phyloP scores from a whole-genome alignment of 1,140 invertebrate species.

The Ips typographus region DNA sequence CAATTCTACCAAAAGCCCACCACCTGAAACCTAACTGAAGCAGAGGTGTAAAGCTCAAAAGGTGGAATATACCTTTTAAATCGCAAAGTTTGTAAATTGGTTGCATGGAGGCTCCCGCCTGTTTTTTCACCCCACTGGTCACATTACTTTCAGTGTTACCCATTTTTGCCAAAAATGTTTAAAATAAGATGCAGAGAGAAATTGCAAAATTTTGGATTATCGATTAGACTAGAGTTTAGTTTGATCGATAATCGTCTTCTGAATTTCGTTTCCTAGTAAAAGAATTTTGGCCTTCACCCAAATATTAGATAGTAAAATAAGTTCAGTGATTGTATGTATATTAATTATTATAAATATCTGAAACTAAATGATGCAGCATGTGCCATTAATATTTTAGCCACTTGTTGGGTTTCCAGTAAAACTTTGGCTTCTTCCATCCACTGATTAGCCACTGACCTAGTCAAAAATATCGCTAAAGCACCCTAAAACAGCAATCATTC shows the following conservation, averaged over 20 bases:
- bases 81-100: slow-evolving; percentile 83
- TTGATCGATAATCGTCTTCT: background rate
- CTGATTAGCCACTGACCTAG: slow-evolving; percentile 69
- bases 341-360: slow-evolving; percentile 61
- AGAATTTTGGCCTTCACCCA: no score
- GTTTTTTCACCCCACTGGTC: slow-evolving; percentile 87
- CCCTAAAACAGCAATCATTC: background rate
- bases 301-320: no score
- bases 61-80: slow-evolving; percentile 68
- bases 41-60: background rate
- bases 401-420: slow-evolving; percentile 85
- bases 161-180: slow-evolving; percentile 58
- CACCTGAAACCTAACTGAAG: slow-evolving; percentile 60
- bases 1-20: slow-evolving; percentile 87
- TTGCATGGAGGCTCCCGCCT: slow-evolving; percentile 79
- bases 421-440: slow-evolving; percentile 86
- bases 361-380: slow-evolving; percentile 76
- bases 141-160: slow-evolving; percentile 93
- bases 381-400: slow-evolving; percentile 80
- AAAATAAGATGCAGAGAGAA: background rate
- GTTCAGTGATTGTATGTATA: no score
- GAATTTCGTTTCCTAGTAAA: no score
- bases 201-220: background rate
- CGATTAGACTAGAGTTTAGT: slow-evolving; percentile 1
- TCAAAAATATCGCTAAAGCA: no score